Conservation (phyloP, 2,113 vertebrate species). For the Maccullochella peelii region DNA sequence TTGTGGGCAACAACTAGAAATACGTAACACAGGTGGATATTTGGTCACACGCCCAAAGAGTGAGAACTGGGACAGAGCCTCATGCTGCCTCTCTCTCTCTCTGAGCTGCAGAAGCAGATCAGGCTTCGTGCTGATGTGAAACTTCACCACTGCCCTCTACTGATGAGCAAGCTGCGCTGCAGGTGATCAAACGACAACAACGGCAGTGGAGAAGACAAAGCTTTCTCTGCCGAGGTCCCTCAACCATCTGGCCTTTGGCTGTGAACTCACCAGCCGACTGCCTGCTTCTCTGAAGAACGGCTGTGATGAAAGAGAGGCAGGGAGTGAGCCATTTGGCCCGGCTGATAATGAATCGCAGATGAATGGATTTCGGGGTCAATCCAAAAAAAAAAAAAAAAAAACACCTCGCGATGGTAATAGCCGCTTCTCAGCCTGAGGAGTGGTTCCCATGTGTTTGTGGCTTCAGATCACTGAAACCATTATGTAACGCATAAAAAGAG, state of each 20-base stretch:
- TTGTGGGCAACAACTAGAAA: not conserved
- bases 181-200: constrained; percentile 40
- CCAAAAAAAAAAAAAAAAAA: constrained; percentile 61
- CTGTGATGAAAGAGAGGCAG: constrained; percentile 56
- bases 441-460: constrained; percentile 8
- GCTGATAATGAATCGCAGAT: constrained; percentile 67
- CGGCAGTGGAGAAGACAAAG: constrained; percentile 56
- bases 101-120: constrained; percentile 7
- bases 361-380: constrained; percentile 66
- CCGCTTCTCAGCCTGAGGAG: constrained; percentile 32
- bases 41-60: not conserved
- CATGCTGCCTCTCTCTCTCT: not conserved
- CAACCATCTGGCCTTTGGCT: constrained; percentile 73
- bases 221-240: constrained; percentile 38
- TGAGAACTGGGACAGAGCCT: not conserved
- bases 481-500: constrained; percentile 33
- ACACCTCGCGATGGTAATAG: constrained; percentile 47
- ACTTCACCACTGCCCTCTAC: constrained; percentile 83
- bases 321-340: constrained; percentile 67
- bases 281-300: constrained; percentile 60
- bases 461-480: constrained; percentile 46
- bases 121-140: constrained; percentile 21
- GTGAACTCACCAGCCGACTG: constrained; percentile 55
- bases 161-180: constrained; percentile 65
- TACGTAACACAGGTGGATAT: not conserved